A percentile compares a stretch with the other conserved stretches of the same genome.
Evolutionary conservation across 2,113 vertebrate genomes (phyloP).

Genomic region (Petromus typicus): DNA sequence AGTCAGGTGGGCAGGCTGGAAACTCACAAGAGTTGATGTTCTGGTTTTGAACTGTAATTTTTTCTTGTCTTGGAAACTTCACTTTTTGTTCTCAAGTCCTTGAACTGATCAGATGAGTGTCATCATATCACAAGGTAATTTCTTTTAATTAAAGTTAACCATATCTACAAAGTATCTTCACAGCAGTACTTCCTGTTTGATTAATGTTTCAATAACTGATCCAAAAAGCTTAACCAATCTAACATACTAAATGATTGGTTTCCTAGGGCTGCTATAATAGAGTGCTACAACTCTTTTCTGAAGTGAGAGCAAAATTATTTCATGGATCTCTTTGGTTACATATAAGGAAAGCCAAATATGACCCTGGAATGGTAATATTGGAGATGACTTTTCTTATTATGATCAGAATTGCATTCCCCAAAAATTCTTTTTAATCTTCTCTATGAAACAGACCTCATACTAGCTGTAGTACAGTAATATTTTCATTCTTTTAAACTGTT

Average conservation of each 20-base stretch:
- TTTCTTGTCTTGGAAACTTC: not conserved
- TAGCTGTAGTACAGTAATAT: not conserved
- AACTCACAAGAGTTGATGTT: not conserved
- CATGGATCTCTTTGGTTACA: not conserved
- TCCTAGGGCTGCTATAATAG: not conserved
- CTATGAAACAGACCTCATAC: not conserved
- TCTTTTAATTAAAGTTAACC: constrained; percentile 13
- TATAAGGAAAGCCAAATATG: not conserved
- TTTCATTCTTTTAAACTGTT: not conserved
- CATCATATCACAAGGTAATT: not conserved
- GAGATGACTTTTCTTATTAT: not conserved
- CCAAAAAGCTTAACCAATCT: not conserved
- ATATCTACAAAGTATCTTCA: not conserved
- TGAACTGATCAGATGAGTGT: not conserved
- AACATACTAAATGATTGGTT: not conserved
- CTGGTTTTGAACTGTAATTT: not conserved
- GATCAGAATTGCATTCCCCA: constrained; percentile 3
- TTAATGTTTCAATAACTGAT: not conserved
- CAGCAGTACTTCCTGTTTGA: not conserved
- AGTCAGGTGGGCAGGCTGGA: not conserved
- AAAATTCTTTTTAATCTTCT: constrained; percentile 22
- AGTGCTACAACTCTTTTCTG: not conserved
- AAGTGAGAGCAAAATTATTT: not conserved
- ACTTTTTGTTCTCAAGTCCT: not conserved
- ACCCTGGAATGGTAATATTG: not conserved